phyloP scores from a whole-genome alignment of 2,113 vertebrate species.

The Callospermophilus lateralis region DNA sequence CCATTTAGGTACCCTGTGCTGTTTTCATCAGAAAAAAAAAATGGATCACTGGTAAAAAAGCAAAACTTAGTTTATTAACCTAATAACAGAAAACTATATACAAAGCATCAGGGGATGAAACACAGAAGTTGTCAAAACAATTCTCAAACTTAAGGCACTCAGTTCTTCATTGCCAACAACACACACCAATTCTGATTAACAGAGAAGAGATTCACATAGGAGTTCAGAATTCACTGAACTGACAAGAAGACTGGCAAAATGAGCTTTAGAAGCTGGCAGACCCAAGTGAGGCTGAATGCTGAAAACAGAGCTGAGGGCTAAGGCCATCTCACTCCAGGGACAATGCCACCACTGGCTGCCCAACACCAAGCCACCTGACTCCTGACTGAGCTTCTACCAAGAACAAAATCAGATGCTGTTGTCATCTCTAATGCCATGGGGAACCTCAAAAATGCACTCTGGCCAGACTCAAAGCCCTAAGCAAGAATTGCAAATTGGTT shows the following conservation, averaged over 20 bases:
- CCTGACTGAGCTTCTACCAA: neutral
- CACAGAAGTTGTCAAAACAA: neutral
- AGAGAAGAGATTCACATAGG: neutral
- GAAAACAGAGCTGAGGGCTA: neutral
- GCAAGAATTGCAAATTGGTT: neutral
- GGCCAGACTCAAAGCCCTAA: neutral
- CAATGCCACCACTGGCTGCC: neutral
- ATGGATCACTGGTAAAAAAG: neutral
- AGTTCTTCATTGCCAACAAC: neutral
- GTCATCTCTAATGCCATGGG: neutral
- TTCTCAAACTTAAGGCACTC: neutral
- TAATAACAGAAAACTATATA: neutral
- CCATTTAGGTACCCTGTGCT: neutral
- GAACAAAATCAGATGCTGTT: neutral
- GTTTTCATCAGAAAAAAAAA: neutral
- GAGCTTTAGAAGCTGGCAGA: neutral
- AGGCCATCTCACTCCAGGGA: neutral
- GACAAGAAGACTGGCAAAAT: neutral
- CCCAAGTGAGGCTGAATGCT: neutral
- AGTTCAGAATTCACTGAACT: neutral
- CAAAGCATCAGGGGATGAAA: neutral
- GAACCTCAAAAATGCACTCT: neutral
- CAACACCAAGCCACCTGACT: neutral
- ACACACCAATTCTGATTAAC: neutral
- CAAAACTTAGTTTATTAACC: neutral